These are phyloP conservation scores for Menidia beryllina DNA, from an alignment of 2,113 vertebrate genomes.

Conservation along the genomic window DNA sequence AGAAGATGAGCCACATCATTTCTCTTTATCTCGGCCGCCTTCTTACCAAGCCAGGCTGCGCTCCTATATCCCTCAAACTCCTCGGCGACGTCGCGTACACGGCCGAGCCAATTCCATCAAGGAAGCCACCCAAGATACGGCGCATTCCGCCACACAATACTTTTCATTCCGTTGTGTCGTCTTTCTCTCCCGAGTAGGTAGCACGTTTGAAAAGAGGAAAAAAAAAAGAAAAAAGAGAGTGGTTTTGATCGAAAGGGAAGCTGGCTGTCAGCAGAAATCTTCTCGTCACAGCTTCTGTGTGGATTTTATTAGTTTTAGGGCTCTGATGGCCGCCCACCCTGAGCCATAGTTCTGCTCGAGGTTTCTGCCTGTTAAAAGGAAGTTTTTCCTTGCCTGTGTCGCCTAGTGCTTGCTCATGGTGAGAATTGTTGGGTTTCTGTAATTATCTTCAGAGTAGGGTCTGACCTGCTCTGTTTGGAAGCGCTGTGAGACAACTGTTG, in stretches of 20 bases:
- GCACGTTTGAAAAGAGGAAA: background rate
- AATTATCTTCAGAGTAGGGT: too few relatives aligned
- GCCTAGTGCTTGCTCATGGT: too few relatives aligned
- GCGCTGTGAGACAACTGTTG: too few relatives aligned
- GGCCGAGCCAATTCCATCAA: conserved; percentile 75
- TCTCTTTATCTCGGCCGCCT: conserved; percentile 76
- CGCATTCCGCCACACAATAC: conserved; percentile 58
- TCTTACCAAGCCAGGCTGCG: conserved; percentile 61
- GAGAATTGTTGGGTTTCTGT: too few relatives aligned
- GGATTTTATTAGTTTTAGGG: conserved; percentile 61
- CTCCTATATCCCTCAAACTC: conserved; percentile 70
- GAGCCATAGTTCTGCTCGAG: too few relatives aligned
- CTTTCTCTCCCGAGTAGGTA: conserved; percentile 47
- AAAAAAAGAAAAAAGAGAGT: conserved; percentile 25
- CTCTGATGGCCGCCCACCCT: conserved; percentile 50
- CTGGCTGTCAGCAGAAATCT: conserved; percentile 59
- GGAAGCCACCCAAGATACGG: conserved; percentile 71
- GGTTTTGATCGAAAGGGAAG: conserved; percentile 60
- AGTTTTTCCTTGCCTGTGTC: too few relatives aligned
- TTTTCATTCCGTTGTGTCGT: conserved; percentile 69
- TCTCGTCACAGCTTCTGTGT: conserved; percentile 48
- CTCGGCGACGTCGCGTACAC: conserved; percentile 66
- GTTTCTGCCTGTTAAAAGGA: too few relatives aligned
- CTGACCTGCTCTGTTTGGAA: too few relatives aligned
- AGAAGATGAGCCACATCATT: conserved; percentile 77